phyloP scores from a whole-genome alignment of 92 coral and sea anemone genomes.

The Umimayanthus kanabou region DNA sequence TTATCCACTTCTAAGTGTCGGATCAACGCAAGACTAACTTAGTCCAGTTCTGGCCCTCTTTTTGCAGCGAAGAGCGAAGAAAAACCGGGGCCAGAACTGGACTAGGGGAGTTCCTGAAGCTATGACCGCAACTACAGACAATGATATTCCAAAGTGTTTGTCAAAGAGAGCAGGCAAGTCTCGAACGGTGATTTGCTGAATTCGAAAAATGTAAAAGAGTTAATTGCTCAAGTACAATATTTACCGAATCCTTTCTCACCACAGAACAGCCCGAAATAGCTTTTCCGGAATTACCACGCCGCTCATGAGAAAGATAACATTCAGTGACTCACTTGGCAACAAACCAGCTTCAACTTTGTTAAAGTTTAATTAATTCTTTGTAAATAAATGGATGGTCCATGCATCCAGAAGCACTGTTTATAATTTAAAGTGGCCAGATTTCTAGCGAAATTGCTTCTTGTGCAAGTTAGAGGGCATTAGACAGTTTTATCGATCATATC shows the following conservation, averaged over 20 bases:
- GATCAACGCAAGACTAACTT: too few relatives aligned
- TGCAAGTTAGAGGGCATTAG: neutral
- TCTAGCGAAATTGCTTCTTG: neutral
- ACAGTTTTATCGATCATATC: constrained; percentile 19
- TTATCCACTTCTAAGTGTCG: too few relatives aligned
- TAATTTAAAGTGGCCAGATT: neutral
- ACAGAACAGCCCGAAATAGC: neutral
- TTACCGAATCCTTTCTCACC: neutral
- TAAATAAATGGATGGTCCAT: neutral
- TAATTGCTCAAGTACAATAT: neutral
- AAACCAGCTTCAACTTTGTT: neutral
- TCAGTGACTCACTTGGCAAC: neutral
- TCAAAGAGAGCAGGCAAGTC: neutral
- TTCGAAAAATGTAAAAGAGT: neutral
- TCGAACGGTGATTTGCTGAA: neutral
- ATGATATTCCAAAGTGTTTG: neutral
- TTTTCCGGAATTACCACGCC: constrained; percentile 17
- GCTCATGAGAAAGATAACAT: neutral
- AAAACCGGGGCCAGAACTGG: too few relatives aligned
- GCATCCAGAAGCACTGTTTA: neutral
- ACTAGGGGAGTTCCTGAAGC: too few relatives aligned
- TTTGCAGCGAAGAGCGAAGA: too few relatives aligned
- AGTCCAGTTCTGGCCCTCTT: too few relatives aligned
- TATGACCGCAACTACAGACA: neutral
- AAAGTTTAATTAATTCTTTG: neutral